Evolutionary conservation across 1,140 invertebrate species (phyloP).

Genomic region (Penaeus japonicus): DNA sequence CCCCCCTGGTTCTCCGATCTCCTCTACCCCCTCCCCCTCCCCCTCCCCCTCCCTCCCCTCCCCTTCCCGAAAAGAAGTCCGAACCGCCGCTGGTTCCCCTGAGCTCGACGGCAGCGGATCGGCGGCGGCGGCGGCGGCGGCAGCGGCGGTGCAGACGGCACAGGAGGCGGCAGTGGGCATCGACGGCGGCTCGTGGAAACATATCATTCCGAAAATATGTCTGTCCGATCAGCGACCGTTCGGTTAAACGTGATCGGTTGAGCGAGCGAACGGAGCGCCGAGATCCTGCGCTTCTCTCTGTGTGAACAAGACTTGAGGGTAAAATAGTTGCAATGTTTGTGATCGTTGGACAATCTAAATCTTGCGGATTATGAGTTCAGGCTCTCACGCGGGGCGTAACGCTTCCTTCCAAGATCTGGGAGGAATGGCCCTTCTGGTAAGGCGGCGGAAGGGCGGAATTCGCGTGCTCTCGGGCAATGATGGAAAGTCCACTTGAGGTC

Average conservation of each 20-base stretch:
- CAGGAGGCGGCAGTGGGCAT: background rate
- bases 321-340: conserved; percentile 57
- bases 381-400: conserved; percentile 24
- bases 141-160: too few species aligned
- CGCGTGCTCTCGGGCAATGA: conserved; percentile 15
- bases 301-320: conserved; percentile 55
- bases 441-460: background rate
- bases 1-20: too few species aligned
- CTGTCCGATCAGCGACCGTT: background rate
- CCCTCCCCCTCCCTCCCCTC: background rate
- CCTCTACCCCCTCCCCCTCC: background rate
- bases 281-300: conserved; percentile 42
- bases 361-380: conserved; percentile 56
- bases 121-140: too few species aligned
- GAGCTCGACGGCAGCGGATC: background rate
- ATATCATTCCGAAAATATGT: too few species aligned
- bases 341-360: conserved; percentile 57
- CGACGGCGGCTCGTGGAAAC: background rate
- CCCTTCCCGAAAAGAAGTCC: too few species aligned
- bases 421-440: background rate
- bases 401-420: background rate
- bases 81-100: background rate
- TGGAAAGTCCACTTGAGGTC: conserved; percentile 55
- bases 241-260: background rate
- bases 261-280: background rate